Evolutionary conservation across 2,888 invertebrate species (phyloP).

Genomic region (Tenthredo amoena): DNA sequence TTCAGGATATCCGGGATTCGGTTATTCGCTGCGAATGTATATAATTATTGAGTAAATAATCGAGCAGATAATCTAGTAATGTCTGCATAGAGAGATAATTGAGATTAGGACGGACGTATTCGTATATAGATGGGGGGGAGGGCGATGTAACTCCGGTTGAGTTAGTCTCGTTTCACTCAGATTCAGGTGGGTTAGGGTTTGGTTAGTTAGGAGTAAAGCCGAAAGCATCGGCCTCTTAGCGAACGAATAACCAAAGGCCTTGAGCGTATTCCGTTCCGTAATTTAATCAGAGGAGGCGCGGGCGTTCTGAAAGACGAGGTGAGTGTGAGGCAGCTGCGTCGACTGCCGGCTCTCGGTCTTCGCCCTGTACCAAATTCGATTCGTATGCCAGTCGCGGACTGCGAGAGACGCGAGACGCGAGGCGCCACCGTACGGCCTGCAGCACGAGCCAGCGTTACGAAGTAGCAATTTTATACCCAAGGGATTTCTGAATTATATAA

Average conservation of each 20-base stretch:
- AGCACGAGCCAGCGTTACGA: slow-evolving; percentile 55
- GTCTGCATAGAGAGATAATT: not conserved
- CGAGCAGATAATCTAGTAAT: not conserved
- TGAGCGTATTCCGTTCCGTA: slow-evolving; percentile 48
- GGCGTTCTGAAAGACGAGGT: not conserved
- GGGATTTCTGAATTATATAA: slow-evolving; percentile 62
- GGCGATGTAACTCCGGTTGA: slow-evolving; percentile 3
- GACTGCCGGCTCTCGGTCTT: slow-evolving; percentile 26
- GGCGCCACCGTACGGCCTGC: slow-evolving; percentile 20
- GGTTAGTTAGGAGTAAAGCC: not conserved
- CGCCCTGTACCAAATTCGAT: slow-evolving; percentile 8
- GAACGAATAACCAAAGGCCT: slow-evolving; percentile 47
- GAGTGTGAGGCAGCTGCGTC: not conserved
- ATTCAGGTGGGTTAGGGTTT: not conserved
- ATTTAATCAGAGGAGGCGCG: slow-evolving; percentile 45
- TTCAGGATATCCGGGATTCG: slow-evolving; percentile 3
- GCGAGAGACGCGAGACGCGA: not conserved
- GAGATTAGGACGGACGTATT: not conserved
- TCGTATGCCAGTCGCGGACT: slow-evolving; percentile 25
- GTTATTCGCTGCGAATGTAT: not conserved
- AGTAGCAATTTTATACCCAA: slow-evolving; percentile 51
- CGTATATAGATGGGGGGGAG: not conserved
- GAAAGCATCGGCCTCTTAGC: slow-evolving; percentile 36
- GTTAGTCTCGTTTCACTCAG: not conserved
- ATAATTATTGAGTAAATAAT: not conserved